Base-by-base conservation (phyloP, 2,113 vertebrate species). In the Nothocercus julius region DNA sequence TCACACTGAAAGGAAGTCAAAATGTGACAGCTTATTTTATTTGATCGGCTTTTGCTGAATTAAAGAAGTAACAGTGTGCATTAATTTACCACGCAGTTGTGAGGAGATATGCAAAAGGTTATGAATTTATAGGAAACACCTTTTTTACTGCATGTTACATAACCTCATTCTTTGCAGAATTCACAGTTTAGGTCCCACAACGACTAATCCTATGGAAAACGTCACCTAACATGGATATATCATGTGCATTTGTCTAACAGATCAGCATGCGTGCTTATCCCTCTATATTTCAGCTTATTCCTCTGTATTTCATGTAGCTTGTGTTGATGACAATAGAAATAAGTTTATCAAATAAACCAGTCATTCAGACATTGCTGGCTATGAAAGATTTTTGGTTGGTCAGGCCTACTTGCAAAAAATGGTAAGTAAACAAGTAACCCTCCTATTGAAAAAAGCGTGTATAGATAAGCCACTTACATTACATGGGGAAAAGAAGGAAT, bases 11-110 rank as follows among this genome's bases (percentile, higher is more conserved):
- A 96, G 81, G n/a, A 93, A 89, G 0, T 1, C 69, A 90, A 90
- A 84, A 86, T 69, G 28, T 69, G 77, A 96, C 90, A 92, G 47
- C 24, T 87, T 85, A 82, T 95, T 97, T 87, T 90, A 90, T 88
- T 94, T 95, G 38, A 21, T 83, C 3, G 8, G 62, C 56, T 91
- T 90, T 69, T 91, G 20, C 38, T 89, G 82, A 93, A 63, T 77
- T 86, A 92, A 91, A 79, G 61, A 87, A 93, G 44, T 36, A 82
- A 82, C 69, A 73, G 34, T 24, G 38, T 86, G 72, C 58, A 79
- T 61, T 93, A 89, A 94, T 92, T 92, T 86, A 62, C 53, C 45
- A 14, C 40, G 36, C 40, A 51, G 74, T 73, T 76, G 70, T 6
- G 18, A 93, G 34, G 27, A 77, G 36, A 78, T 83, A 40, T 44